Base-by-base conservation (phyloP, 64 coral and sea anemone species). In the Montipora sp. region DNA sequence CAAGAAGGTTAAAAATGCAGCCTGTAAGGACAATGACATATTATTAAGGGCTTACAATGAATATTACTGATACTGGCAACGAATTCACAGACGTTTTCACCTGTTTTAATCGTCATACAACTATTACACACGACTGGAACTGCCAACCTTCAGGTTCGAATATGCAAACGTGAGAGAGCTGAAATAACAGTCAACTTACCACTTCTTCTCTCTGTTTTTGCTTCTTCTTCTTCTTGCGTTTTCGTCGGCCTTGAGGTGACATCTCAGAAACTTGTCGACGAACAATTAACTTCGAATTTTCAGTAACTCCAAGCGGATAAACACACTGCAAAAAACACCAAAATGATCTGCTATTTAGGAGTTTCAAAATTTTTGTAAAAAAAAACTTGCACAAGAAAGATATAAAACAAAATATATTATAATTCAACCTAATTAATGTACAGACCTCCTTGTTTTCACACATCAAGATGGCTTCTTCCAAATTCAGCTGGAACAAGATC, bases 361-460 rank as follows among this genome's bases (percentile, higher is more conserved):
- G 84, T n/a, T 47, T 55, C 7, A 36, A 47, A n/a, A 24, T 16
- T 83, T 47, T 27, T 27, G 27, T 27, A 27, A 27, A 27, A 27
- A 27, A 36, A 36, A 36, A 2, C 36, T 36, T 36, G 36, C 36
- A 36, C 36, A 36, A 36, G 36, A 36, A 36, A 2, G 36, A 36
- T 36, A 36, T 36, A 36, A 36, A 36, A 36, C 36, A 36, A 2
- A 36, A 36, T 2, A 36, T 36, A 36, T 36, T 7, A 4, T 2
- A 49, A 45, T 18, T 14, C 5, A 49, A 47, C 19, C 27, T 16
- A 47, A 19, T 1, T 5, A 14, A 49, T 14, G 13, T 18, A 13
- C 87, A 48, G 18, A 93, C 91, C 83, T 93, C 83, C 50, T 84
- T 59, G 83, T 80, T 87, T 66, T 87, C 83, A 77, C 91, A 93